Conservation (phyloP, 2,113 vertebrate genomes). For the Melanocharis versteri region DNA sequence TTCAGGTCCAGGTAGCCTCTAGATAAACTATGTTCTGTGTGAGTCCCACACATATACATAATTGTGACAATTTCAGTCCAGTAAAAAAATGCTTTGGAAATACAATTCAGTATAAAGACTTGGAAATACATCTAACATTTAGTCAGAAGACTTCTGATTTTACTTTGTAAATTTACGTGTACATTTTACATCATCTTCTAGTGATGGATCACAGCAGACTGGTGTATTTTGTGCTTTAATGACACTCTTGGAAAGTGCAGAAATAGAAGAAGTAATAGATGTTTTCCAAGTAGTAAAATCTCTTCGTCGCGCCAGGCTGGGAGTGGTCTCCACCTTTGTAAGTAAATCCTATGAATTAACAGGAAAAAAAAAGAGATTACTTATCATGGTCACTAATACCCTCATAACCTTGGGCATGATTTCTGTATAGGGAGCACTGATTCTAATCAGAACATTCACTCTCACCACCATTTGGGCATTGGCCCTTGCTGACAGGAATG, state of each 20-base stretch:
- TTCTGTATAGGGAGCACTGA: not conserved
- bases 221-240: slow-evolving; percentile 90
- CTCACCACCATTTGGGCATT: not conserved
- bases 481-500: not conserved
- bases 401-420: not conserved
- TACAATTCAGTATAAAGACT: not conserved
- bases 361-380: not conserved
- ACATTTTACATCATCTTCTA: slow-evolving; percentile 42
- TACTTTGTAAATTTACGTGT: not conserved
- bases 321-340: slow-evolving; percentile 81
- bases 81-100: not conserved
- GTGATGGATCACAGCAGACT: slow-evolving; percentile 85
- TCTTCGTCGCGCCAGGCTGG: slow-evolving; percentile 82
- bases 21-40: not conserved
- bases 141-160: not conserved
- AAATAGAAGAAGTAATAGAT: slow-evolving; percentile 86
- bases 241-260: slow-evolving; percentile 88
- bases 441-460: not conserved
- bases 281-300: slow-evolving; percentile 90
- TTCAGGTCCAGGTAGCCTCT: not conserved
- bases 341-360: slow-evolving; percentile 27
- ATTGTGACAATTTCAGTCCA: not conserved
- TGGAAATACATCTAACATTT: not conserved
- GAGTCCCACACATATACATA: not conserved
- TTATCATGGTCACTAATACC: not conserved